Base-by-base conservation (phyloP, 1,140 invertebrate genomes). In the Paraescarpia echinospica region DNA sequence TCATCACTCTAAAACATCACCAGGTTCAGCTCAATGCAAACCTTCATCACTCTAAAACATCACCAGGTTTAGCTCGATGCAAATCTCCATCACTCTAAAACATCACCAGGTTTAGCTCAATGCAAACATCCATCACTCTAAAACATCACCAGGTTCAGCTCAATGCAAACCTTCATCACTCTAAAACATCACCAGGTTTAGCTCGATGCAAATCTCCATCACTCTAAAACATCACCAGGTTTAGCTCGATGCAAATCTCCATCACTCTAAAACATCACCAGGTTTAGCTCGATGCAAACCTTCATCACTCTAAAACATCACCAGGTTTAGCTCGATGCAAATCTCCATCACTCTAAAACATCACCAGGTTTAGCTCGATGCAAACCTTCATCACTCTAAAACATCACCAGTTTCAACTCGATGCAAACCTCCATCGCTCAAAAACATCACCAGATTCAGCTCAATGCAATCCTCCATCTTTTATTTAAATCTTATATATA, bases 1-100 rank as follows among this genome's bases (percentile, higher is more conserved):
- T 94, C 48, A 94, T 90, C 31, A 94, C 94, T 41, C 95, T 95
- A 91, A 89, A 89, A 33, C 22, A 35, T n/a, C 51, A 94, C 94
- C n/a, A 96, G 51, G 90, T 95, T 95, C 34, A 96, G 92, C 91
- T 95, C 95, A 27, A 94, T 93, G 91, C 95, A 96, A 0, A 96
- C 94, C 91, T 96, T 94, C 48, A 94, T 90, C 31, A 94, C 94
- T 41, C 95, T 95, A 91, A 89, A 89, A 33, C 22, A 35, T n/a
- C 51, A 94, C 94, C n/a, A 96, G 51, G 90, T 95, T 95, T 33
- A 96, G 92, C 91, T 95, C 95, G 18, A 94, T 93, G 91, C 95
- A 96, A 0, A 96, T 94, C 91, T 96, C 95, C 48, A 94, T 90
- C 31, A 94, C 94, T 41, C 95, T 95, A 91, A 89, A 89, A 33